Base-by-base conservation (phyloP, 2,797 vertebrate genomes). In the Harpia harpyja region DNA sequence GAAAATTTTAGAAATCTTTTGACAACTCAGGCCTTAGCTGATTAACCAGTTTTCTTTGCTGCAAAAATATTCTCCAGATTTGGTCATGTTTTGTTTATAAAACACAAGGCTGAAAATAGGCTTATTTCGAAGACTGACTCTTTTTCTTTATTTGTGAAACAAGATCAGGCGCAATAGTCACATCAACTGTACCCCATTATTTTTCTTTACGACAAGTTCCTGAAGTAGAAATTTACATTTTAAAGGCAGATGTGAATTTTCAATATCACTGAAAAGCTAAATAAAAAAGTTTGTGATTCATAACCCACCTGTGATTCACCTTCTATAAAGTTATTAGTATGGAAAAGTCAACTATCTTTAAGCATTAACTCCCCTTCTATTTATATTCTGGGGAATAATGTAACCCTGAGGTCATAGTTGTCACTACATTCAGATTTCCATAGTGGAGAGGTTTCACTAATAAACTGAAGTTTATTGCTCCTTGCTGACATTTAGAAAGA, bases 401-500 rank as follows among this genome's bases (percentile, higher is more conserved):
- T 63, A 93, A 84, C 28, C 35, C 46, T 33, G 35, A 82, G 83
- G 80, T 87, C 77, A 63, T 4, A 86, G 74, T 11, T 94, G 88
- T 80, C 67, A 60, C 41, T 91, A 48, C 44, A 77, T 82, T 75
- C 64, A 82, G 53, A 60, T 77, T 74, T 91, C n/a, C 5, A 0
- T 7, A 49, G 46, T 39, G 23, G 60, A 88, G 60, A 74, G 28
- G 20, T 94, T 54, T 72, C 64, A 60, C 56, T 64, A 78, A 80
- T 87, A 88, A 93, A 91, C 21, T 80, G 41, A 77, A 89, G 37
- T 68, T 95, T 85, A 95, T 87, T 74, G 44, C 78, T 85, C 17
- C 30, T 91, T 87, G 27, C 44, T 96, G 93, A 85, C 92, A 85
- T 96, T 95, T 96, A 91, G 59, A 80, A 92, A 80, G 74, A 65